Evolutionary conservation across 2,797 vertebrate species (phyloP).

Genomic region (Poeciliopsis turneri): DNA sequence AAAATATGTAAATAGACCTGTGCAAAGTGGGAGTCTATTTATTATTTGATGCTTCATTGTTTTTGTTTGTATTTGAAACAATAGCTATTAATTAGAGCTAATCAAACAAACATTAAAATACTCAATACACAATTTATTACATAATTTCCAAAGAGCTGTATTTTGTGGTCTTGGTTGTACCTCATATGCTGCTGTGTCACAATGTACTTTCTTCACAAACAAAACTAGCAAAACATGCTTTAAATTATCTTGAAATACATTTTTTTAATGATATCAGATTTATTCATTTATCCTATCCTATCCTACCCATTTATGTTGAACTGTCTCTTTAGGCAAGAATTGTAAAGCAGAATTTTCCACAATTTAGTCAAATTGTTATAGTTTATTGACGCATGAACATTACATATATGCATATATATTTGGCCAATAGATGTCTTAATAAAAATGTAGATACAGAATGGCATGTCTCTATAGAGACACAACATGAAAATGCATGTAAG

Average conservation of each 20-base stretch:
- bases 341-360: background rate
- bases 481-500: slow-evolving; percentile 36
- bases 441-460: too few relatives aligned
- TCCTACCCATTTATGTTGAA: background rate
- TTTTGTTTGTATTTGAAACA: background rate
- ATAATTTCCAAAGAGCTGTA: background rate
- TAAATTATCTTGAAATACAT: background rate
- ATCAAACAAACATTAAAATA: background rate
- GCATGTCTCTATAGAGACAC: slow-evolving; percentile 11
- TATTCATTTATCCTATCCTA: too few relatives aligned
- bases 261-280: background rate
- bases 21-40: background rate
- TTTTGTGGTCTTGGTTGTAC: background rate
- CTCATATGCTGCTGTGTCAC: background rate
- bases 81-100: background rate
- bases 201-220: background rate
- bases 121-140: too few relatives aligned
- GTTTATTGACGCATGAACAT: background rate
- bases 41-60: background rate
- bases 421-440: background rate
- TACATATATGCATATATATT: background rate
- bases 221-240: background rate
- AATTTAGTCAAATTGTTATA: background rate
- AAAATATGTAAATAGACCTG: too few relatives aligned
- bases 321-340: background rate